Evolutionary conservation across 2,113 vertebrate genomes (phyloP), one percentile per base, ranked within the genome.

Genomic region (Lophius piscatorius): DNA sequence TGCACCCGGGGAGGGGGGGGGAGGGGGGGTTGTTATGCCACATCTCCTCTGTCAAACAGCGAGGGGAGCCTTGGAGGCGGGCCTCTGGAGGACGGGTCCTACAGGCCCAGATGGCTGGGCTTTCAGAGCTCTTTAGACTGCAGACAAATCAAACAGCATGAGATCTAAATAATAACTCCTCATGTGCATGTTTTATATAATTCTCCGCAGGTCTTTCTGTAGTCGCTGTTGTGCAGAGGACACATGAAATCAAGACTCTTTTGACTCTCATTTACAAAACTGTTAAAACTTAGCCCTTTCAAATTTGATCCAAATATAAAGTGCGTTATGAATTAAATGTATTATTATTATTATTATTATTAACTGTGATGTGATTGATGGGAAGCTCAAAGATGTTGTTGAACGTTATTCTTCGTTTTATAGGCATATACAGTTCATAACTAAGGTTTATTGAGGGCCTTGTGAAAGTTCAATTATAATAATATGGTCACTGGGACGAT

Each of bases 11-110:
- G n/a, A n/a, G n/a, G n/a, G 41, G 69, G 46, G 64, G 60, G 76
- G 62, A 44, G 69, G 46, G 64, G 60, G 76, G 62, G 67, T 65
- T 29, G 46, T 63, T 70, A 77, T 17, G 57, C 74, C 56, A 74
- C 73, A 87, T 85, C 83, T 87, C 77, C 70, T 81, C 83, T 45
- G 63, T 81, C 45, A 70, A 55, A 67, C 10, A 65, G 63, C 74
- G 65, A 76, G 75, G 75, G 52, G 17, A 63, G 64, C 10, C 74
- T 75, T 11, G 17, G 38, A 69, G 81, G 71, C 47, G 0, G 60
- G 62, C 80, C 77, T 66, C 40, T 13, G 72, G 80, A 58, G 17
- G 33, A 47, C 2, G 26, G 20, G 16, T 69, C 74, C 81, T 70
- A 31, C 51, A 71, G 76, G 78, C 67, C 72, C 74, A 81, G 48